Conservation (phyloP, 2,888 invertebrate genomes). For the Hydrotaea diabolus region DNA sequence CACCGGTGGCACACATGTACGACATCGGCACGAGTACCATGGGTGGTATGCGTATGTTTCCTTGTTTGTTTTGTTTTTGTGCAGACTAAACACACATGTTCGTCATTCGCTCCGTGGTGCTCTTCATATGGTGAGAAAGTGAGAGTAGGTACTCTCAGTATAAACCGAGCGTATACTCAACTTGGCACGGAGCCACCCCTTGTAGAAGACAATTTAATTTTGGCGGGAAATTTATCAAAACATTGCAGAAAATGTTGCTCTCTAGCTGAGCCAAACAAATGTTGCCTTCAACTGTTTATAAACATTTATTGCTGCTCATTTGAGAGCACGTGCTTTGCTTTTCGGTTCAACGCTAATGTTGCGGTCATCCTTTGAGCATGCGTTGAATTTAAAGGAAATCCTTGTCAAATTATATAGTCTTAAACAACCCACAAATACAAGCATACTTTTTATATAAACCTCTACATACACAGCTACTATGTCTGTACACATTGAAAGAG, state of each 20-base stretch:
- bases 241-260: conserved; percentile 41
- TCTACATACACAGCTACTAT: conserved; percentile 26
- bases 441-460: no score
- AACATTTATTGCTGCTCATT: conserved; percentile 31
- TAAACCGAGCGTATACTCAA: not conserved
- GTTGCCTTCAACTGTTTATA: conserved; percentile 45
- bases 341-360: conserved; percentile 43
- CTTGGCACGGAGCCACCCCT: not conserved
- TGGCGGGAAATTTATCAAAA: conserved; percentile 41
- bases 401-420: conserved; percentile 67
- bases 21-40: conserved; percentile 16
- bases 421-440: conserved; percentile 45
- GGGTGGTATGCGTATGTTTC: conserved; percentile 6
- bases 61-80: no score
- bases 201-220: not conserved
- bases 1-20: not conserved
- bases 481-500: not conserved
- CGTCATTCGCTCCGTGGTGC: conserved; percentile 8
- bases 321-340: conserved; percentile 48
- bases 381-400: conserved; percentile 74
- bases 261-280: not conserved
- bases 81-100: not conserved
- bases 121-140: not conserved
- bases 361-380: conserved; percentile 56
- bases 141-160: not conserved